Conservation (phyloP, 2,113 vertebrate species). For the Sinocyclocheilus anshuiensis region DNA sequence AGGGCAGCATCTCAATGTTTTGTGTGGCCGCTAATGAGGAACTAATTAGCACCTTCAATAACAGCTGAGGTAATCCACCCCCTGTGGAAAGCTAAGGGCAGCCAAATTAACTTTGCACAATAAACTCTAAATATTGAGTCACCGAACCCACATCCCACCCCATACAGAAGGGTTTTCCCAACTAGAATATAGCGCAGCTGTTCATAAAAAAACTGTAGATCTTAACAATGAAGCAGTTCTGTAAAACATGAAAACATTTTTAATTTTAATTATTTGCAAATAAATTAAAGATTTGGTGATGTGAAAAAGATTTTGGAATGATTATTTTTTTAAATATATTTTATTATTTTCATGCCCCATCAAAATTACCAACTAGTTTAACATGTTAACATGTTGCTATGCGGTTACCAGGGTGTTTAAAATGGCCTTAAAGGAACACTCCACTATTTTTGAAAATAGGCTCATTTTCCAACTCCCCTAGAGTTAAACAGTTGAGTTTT, state of each 20-base stretch:
- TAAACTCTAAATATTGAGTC: neutral
- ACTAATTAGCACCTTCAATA: conserved; percentile 32
- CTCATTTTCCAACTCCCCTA: too few species aligned
- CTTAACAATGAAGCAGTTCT: neutral
- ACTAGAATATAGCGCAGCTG: neutral
- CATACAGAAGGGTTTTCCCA: neutral
- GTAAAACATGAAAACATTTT: neutral
- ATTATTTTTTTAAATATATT: neutral
- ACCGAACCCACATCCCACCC: neutral
- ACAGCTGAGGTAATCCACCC: neutral
- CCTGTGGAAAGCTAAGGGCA: neutral
- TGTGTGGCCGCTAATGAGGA: conserved; percentile 46
- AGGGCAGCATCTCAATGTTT: neutral
- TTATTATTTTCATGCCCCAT: neutral
- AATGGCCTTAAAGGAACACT: too few species aligned
- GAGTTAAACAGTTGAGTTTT: too few species aligned
- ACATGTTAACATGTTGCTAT: too few species aligned
- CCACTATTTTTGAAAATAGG: too few species aligned
- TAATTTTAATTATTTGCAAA: neutral
- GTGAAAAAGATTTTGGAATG: neutral
- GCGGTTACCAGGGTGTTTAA: too few species aligned
- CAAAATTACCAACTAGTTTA: neutral
- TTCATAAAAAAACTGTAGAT: neutral
- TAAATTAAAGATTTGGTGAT: neutral
- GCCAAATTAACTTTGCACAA: neutral